Conservation (phyloP, 1,140 invertebrate genomes). For the Hylyphantes graminicola region DNA sequence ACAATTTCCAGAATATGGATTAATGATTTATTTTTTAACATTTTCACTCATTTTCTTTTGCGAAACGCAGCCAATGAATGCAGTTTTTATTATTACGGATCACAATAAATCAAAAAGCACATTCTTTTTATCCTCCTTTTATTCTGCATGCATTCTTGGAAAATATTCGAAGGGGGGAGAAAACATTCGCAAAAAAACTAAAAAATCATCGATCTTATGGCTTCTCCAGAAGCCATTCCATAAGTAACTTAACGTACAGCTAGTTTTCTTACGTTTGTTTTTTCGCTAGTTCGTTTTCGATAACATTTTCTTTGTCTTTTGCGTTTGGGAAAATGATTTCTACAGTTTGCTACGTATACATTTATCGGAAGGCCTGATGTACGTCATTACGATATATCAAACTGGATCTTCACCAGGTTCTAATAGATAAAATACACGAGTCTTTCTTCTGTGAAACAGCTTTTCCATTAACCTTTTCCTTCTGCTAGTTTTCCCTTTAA, state of each 20-base stretch:
- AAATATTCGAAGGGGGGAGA: slow-evolving; percentile 25
- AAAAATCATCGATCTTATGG: slow-evolving; percentile 49
- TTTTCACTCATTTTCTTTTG: slow-evolving; percentile 44
- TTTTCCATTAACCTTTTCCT: slow-evolving; percentile 18
- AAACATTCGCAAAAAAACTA: slow-evolving; percentile 51
- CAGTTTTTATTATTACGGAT: slow-evolving; percentile 57
- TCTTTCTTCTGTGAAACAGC: slow-evolving; percentile 16
- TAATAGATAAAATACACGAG: slow-evolving; percentile 56
- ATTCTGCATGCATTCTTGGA: slow-evolving; percentile 14
- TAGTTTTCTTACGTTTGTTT: slow-evolving; percentile 47
- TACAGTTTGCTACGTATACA: slow-evolving; percentile 51
- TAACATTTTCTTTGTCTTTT: slow-evolving; percentile 42
- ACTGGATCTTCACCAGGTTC: slow-evolving; percentile 44
- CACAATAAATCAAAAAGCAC: slow-evolving; percentile 55
- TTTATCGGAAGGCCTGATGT: slow-evolving; percentile 51
- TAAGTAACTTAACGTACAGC: slow-evolving; percentile 50
- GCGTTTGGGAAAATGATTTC: slow-evolving; percentile 50
- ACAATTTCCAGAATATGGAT: slow-evolving; percentile 21
- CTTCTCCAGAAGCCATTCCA: slow-evolving; percentile 45
- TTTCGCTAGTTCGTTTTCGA: slow-evolving; percentile 55
- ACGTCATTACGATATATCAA: slow-evolving; percentile 54
- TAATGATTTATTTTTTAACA: slow-evolving; percentile 38
- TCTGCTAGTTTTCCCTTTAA: slow-evolving; percentile 19
- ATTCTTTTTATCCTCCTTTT: slow-evolving; percentile 22
- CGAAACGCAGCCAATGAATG: slow-evolving; percentile 29